phyloP scores from a whole-genome alignment of 2,888 invertebrate species.

The Hirtodrosophila histrioides region DNA sequence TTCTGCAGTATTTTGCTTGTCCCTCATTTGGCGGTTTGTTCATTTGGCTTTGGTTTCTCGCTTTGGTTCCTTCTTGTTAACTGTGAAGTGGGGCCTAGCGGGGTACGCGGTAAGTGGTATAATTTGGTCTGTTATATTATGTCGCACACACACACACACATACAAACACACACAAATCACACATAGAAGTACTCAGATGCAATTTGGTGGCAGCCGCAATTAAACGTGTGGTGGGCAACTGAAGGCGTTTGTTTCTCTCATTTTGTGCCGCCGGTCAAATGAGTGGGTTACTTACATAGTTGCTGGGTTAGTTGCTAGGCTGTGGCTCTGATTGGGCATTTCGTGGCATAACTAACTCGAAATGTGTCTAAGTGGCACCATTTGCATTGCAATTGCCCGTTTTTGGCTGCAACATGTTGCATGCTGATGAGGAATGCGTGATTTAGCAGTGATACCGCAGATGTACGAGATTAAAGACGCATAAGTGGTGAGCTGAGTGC shows the following conservation, averaged over 20 bases:
- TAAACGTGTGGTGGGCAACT: constrained; percentile 59
- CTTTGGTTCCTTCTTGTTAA: constrained; percentile 57
- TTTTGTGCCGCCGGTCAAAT: constrained; percentile 28
- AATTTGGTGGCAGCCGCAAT: constrained; percentile 63
- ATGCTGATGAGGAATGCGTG: constrained; percentile 68
- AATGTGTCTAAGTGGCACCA: constrained; percentile 78
- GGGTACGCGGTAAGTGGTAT: constrained; percentile 71
- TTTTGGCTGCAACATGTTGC: constrained; percentile 60
- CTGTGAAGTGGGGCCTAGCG: constrained; percentile 11
- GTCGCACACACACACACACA: constrained; percentile 57
- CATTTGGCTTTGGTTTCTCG: constrained; percentile 42
- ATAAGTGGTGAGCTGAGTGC: neutral
- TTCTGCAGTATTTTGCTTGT: constrained; percentile 60
- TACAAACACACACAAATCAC: neutral
- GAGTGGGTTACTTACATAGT: constrained; percentile 35
- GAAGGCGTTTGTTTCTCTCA: constrained; percentile 41
- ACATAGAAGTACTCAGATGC: constrained; percentile 39
- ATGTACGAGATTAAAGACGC: constrained; percentile 25
- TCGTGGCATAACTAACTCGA: constrained; percentile 77
- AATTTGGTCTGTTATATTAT: constrained; percentile 74
- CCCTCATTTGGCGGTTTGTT: constrained; percentile 69
- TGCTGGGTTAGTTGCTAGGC: constrained; percentile 8
- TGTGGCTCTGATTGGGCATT: constrained; percentile 71
- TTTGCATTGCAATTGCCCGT: constrained; percentile 66
- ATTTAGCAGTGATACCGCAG: constrained; percentile 52